Percentiles rank a stretch among this genome's conserved stretches.
Evolutionary conservation across 1,140 invertebrate genomes (phyloP).

Genomic region (Euwallacea fornicatus): DNA sequence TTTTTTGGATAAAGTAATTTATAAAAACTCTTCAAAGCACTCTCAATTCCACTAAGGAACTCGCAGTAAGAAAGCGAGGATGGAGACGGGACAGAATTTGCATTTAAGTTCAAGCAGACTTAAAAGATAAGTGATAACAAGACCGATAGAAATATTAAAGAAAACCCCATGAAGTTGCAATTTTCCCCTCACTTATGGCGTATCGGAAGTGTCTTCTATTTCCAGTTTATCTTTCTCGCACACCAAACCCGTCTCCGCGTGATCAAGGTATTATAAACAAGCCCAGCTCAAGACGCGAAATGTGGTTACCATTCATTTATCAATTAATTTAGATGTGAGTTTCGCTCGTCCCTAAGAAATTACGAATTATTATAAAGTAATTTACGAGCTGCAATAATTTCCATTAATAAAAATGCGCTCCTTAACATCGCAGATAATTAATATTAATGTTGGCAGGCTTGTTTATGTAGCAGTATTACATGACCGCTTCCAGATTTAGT

Average conservation of each 20-base stretch:
- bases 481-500: neutral
- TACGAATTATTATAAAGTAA: constrained; percentile 20
- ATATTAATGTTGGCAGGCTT: neutral
- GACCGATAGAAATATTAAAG: too few species aligned
- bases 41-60: too few species aligned
- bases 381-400: constrained; percentile 20
- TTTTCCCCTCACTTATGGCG: too few species aligned
- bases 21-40: too few species aligned
- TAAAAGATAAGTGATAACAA: too few species aligned
- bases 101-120: too few species aligned
- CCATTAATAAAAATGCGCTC: constrained; percentile 16
- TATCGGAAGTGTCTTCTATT: too few species aligned
- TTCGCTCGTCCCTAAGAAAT: constrained; percentile 18
- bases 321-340: constrained; percentile 33
- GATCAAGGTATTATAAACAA: constrained; percentile 28
- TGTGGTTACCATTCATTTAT: constrained; percentile 25
- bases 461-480: neutral
- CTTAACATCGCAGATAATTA: constrained; percentile 2
- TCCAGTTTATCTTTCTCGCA: too few species aligned
- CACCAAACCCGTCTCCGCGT: constrained; percentile 3
- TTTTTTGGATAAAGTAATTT: too few species aligned
- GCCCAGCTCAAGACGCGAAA: constrained; percentile 10
- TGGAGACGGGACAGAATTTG: too few species aligned
- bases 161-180: too few species aligned
- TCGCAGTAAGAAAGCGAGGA: too few species aligned